These are phyloP conservation scores for Megaleporinus macrocephalus DNA, from an alignment of 2,113 vertebrate genomes.

Conservation along the genomic window DNA sequence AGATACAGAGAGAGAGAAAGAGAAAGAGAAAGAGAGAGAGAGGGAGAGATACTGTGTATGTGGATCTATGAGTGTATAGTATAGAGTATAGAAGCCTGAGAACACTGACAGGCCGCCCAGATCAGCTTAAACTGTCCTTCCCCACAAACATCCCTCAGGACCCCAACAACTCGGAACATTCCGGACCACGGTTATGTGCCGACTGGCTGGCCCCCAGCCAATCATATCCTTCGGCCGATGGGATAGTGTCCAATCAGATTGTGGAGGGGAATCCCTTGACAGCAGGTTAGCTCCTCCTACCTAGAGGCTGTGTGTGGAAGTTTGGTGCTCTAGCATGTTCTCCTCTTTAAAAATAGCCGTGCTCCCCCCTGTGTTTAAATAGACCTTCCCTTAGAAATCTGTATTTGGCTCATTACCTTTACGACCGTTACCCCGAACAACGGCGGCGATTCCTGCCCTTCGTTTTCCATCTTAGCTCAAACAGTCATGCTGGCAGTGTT, in stretches of 20 bases:
- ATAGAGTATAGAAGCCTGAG: not conserved
- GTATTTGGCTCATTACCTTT: constrained; percentile 14
- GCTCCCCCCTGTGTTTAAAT: constrained; percentile 1
- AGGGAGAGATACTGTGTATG: not conserved
- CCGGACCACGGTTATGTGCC: constrained; percentile 76
- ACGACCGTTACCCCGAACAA: not conserved
- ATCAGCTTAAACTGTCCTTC: constrained; percentile 22
- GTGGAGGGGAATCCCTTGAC: constrained; percentile 43
- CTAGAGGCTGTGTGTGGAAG: constrained; percentile 30
- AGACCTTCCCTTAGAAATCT: not conserved
- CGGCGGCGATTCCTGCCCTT: constrained; percentile 21
- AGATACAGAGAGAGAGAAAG: too few relatives aligned
- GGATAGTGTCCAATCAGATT: constrained; percentile 77
- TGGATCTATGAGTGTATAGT: not conserved
- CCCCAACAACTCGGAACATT: constrained; percentile 73
- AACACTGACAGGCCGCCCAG: not conserved
- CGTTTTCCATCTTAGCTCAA: not conserved
- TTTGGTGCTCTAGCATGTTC: constrained; percentile 14
- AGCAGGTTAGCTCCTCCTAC: constrained; percentile 35
- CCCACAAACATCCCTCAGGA: constrained; percentile 13
- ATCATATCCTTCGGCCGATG: constrained; percentile 75
- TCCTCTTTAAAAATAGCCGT: constrained; percentile 46
- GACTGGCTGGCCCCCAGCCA: constrained; percentile 79
- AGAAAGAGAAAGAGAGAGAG: not conserved
- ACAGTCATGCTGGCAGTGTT: not conserved